A percentile compares a stretch with the other conserved stretches of the same genome.
Evolutionary conservation across 1,140 invertebrate genomes (phyloP).

Genomic region (Neuroterus valhalla): DNA sequence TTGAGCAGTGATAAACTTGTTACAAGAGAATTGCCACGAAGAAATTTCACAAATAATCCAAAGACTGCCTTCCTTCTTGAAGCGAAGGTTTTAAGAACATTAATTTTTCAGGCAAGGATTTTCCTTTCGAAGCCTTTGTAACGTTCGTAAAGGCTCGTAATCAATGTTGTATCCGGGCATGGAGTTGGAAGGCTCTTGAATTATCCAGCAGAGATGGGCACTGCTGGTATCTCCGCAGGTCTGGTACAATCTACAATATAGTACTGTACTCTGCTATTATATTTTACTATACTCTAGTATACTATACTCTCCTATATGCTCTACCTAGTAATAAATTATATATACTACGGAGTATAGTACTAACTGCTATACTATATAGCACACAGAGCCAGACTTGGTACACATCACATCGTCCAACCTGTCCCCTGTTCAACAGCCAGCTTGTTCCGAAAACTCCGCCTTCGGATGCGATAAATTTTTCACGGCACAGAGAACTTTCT

Average conservation of each 20-base stretch:
- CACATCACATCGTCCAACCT: conserved; percentile 7
- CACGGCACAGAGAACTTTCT: conserved; percentile 46
- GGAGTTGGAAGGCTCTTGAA: conserved; percentile 38
- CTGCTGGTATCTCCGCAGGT: conserved; percentile 18
- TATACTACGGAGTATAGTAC: no score
- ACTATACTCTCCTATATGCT: no score
- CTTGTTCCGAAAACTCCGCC: conserved; percentile 36
- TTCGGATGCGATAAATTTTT: conserved; percentile 48
- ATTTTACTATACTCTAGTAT: not conserved
- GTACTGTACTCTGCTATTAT: not conserved
- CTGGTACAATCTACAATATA: not conserved
- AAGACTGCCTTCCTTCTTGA: not conserved
- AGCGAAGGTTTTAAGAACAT: conserved; percentile 33
- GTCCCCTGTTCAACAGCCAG: conserved; percentile 20
- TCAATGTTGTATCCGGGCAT: conserved; percentile 41
- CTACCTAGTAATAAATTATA: no score
- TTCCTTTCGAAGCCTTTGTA: conserved; percentile 39
- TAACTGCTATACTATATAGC: not conserved
- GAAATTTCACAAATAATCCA: conserved; percentile 3
- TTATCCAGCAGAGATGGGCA: conserved; percentile 42
- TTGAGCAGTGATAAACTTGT: no score
- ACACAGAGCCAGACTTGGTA: not conserved
- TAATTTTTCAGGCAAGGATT: conserved; percentile 40
- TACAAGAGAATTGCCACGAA: no score
- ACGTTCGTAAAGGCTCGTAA: conserved; percentile 41